Evolutionary conservation across 2,888 invertebrate genomes (phyloP).

Genomic region (Andricus curvator): DNA sequence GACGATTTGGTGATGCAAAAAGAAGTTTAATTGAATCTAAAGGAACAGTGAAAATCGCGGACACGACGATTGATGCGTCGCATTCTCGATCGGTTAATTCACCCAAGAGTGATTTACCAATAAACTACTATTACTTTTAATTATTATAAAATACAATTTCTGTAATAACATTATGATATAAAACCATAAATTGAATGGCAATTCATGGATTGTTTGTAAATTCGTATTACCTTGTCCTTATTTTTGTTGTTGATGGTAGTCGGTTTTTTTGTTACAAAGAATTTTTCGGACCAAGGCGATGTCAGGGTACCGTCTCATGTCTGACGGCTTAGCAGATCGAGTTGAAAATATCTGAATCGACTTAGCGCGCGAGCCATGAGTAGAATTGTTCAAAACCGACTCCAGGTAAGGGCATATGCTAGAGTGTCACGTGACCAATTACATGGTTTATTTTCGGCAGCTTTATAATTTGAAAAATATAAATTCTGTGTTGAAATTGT

Average conservation of each 20-base stretch:
- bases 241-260: background rate
- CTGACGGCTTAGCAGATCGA: no score
- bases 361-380: no score
- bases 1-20: slow-evolving; percentile 63
- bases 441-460: no score
- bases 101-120: slow-evolving; percentile 77
- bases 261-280: no score
- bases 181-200: slow-evolving; percentile 77
- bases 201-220: slow-evolving; percentile 42
- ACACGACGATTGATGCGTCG: slow-evolving; percentile 21
- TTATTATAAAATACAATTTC: slow-evolving; percentile 85
- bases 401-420: no score
- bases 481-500: no score
- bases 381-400: no score
- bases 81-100: slow-evolving; percentile 65
- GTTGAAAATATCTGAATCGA: no score
- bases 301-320: no score
- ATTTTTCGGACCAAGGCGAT: no score
- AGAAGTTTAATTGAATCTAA: slow-evolving; percentile 57
- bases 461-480: no score
- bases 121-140: slow-evolving; percentile 83
- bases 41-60: slow-evolving; percentile 52
- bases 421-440: no score
- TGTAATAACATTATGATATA: slow-evolving; percentile 81
- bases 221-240: background rate